Conservation (phyloP, 2,113 vertebrate genomes). For the Onychostruthus taczanowskii region DNA sequence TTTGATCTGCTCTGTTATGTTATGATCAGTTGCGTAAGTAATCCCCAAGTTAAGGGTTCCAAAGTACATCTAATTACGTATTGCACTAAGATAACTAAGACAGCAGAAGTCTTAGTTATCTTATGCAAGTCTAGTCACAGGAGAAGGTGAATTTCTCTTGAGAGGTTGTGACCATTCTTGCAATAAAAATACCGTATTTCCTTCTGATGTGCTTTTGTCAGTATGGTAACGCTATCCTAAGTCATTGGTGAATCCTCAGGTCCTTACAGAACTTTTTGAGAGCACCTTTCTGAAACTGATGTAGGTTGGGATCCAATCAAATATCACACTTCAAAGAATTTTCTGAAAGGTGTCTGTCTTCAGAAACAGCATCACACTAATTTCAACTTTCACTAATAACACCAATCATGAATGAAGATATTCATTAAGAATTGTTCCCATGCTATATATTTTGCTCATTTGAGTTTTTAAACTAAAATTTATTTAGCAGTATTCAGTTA, state of each 20-base stretch:
- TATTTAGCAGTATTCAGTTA: neutral
- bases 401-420: neutral
- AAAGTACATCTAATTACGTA: neutral
- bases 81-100: neutral
- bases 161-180: neutral
- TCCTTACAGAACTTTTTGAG: neutral
- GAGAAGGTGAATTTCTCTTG: neutral
- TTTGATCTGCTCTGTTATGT: neutral
- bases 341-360: neutral
- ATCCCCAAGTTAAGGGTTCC: neutral
- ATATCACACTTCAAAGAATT: neutral
- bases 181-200: neutral
- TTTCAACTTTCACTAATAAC: neutral
- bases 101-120: neutral
- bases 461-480: neutral
- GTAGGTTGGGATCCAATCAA: neutral
- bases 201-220: neutral
- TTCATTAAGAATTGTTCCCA: neutral
- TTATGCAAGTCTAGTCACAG: neutral
- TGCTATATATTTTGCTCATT: neutral
- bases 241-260: neutral
- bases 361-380: neutral
- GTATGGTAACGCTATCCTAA: neutral
- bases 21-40: neutral
- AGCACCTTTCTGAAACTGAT: accelerated